Conservation (phyloP, 2,888 invertebrate species). For the Argyresthia goedartella region DNA sequence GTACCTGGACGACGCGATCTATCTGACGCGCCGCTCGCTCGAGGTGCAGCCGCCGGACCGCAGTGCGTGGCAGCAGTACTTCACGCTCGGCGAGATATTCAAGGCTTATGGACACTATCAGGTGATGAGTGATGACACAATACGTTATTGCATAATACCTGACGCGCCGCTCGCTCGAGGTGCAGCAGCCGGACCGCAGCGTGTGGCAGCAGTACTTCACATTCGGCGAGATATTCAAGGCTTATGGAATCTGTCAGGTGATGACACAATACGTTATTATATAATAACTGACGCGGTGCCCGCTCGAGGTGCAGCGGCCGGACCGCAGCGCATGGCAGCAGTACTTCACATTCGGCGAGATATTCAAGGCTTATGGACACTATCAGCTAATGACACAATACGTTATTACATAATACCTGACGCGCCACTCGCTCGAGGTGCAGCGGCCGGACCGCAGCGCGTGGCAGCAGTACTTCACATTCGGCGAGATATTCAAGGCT, state of each 20-base stretch:
- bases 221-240: conserved; percentile 83
- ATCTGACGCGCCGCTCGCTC: conserved; percentile 85
- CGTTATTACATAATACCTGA: too few relatives aligned
- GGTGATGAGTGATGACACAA: conserved; percentile 48
- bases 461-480: too few relatives aligned
- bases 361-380: too few relatives aligned
- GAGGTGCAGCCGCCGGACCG: conserved; percentile 88
- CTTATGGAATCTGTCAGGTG: too few relatives aligned
- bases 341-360: too few relatives aligned
- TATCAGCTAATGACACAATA: too few relatives aligned
- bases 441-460: too few relatives aligned
- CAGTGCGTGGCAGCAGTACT: conserved; percentile 92
- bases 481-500: too few relatives aligned
- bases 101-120: conserved; percentile 90
- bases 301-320: not conserved
- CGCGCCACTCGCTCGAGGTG: too few relatives aligned
- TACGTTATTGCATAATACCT: too few relatives aligned
- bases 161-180: conserved; percentile 8
- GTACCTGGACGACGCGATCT: conserved; percentile 91
- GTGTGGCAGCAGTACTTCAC: conserved; percentile 78
- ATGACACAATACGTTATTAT: too few relatives aligned
- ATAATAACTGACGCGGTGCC: conserved; percentile 14
- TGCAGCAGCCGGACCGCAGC: not conserved
- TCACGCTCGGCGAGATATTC: conserved; percentile 91
- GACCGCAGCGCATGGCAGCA: too few relatives aligned